Percentiles rank a stretch among this genome's conserved stretches.
These are phyloP conservation scores for Dasyprocta punctata DNA, from an alignment of 2,113 vertebrate genomes.

Conservation along the genomic window DNA sequence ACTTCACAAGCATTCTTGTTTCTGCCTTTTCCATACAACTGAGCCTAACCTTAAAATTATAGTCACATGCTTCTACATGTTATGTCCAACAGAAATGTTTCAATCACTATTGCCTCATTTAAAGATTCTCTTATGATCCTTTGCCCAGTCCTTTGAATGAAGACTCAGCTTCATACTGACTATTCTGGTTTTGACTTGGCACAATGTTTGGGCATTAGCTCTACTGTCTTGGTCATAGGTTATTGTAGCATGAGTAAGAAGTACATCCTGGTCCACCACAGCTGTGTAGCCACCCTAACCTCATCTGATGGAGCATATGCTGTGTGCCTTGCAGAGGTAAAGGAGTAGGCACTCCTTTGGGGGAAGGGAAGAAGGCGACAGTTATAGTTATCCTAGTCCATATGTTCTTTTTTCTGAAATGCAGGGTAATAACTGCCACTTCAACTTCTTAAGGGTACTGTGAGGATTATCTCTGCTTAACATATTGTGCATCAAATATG, in stretches of 20 bases:
- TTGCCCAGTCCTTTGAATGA: neutral
- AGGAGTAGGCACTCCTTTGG: neutral
- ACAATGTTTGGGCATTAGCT: neutral
- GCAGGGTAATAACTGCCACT: neutral
- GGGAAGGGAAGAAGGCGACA: neutral
- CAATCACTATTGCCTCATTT: neutral
- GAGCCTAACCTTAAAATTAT: neutral
- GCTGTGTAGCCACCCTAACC: neutral
- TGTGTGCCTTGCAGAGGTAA: neutral
- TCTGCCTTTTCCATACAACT: neutral
- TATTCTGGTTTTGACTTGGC: neutral
- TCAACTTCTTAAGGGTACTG: neutral
- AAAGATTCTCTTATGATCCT: slow-evolving; percentile 28
- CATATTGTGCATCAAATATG: neutral
- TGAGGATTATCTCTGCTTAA: neutral
- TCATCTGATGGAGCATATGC: neutral
- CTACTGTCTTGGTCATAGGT: neutral
- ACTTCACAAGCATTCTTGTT: neutral
- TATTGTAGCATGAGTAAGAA: neutral
- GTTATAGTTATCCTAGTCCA: neutral
- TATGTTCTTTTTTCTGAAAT: slow-evolving; percentile 14
- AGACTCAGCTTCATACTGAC: neutral
- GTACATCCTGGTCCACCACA: neutral
- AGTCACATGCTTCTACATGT: neutral
- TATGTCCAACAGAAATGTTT: slow-evolving; percentile 22